These are phyloP conservation scores for Microplitis deprimator DNA, from an alignment of 2,888 invertebrate genomes.

Conservation along the genomic window DNA sequence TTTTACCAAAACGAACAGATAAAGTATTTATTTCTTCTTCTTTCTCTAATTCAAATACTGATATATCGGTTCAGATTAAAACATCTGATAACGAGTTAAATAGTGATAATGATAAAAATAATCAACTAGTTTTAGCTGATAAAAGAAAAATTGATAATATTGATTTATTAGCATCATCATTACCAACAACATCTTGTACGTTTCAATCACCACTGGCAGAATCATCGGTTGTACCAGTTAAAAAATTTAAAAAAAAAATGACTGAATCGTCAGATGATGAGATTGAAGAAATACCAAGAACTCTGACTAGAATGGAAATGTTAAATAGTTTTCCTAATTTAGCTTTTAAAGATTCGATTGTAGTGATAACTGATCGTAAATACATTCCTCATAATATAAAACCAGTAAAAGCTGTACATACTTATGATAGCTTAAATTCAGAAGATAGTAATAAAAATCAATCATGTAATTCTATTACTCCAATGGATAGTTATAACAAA, in stretches of 20 bases:
- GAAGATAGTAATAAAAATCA: constrained; percentile 48
- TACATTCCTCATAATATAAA: constrained; percentile 63
- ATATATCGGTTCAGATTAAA: not conserved
- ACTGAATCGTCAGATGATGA: constrained; percentile 69
- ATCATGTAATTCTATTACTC: too few relatives aligned
- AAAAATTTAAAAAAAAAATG: constrained; percentile 58
- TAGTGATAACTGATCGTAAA: constrained; percentile 55
- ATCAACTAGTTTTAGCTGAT: not conserved
- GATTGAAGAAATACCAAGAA: constrained; percentile 62
- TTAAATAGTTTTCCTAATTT: constrained; percentile 66
- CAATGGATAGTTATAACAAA: too few relatives aligned
- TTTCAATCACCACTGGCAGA: not conserved
- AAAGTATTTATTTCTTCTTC: constrained; percentile 44
- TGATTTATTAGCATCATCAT: not conserved
- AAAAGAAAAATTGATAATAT: constrained; percentile 12
- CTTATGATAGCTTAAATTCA: constrained; percentile 55
- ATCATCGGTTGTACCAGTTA: constrained; percentile 32
- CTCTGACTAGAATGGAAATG: constrained; percentile 64
- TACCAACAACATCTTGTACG: not conserved
- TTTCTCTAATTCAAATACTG: not conserved
- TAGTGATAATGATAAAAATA: constrained; percentile 31
- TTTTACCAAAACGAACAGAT: constrained; percentile 63
- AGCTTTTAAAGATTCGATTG: constrained; percentile 50
- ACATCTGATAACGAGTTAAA: not conserved
- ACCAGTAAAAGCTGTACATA: constrained; percentile 57